These are phyloP conservation scores for Camponotus pennsylvanicus DNA, from an alignment of 1,140 invertebrate species.

Conservation along the genomic window DNA sequence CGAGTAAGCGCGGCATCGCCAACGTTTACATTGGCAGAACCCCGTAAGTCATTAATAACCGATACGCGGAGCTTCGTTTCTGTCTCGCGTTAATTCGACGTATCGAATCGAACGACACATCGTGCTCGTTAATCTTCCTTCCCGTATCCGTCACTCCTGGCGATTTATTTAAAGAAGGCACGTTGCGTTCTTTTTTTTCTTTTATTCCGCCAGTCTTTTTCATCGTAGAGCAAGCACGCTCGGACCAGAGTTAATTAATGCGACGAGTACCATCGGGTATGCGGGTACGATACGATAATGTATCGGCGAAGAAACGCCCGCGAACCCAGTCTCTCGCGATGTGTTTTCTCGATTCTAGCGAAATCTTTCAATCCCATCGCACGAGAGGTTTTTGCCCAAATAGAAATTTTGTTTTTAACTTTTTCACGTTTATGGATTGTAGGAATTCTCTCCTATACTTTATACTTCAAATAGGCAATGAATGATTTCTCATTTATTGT, in stretches of 20 bases:
- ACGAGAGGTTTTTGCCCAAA: neutral
- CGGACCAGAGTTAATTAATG: conserved; percentile 66
- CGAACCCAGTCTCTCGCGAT: neutral
- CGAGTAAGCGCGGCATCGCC: conserved; percentile 52
- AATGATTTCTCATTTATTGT: too few relatives aligned
- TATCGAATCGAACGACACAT: conserved; percentile 83
- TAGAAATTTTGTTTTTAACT: neutral
- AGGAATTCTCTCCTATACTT: too few relatives aligned
- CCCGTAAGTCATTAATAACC: conserved; percentile 77
- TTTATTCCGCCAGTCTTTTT: conserved; percentile 54
- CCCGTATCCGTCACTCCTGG: conserved; percentile 74
- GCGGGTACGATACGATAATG: conserved; percentile 36
- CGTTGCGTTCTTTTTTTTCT: conserved; percentile 31
- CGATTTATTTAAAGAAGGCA: conserved; percentile 75
- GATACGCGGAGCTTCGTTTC: conserved; percentile 73
- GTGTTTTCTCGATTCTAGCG: neutral
- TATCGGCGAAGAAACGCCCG: neutral
- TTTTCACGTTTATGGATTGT: too few relatives aligned
- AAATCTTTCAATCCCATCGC: neutral
- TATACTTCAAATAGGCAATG: too few relatives aligned
- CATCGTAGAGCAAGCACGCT: conserved; percentile 51
- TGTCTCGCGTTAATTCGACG: conserved; percentile 79
- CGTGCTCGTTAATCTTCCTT: conserved; percentile 79
- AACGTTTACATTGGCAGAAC: conserved; percentile 71
- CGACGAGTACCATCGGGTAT: conserved; percentile 22